These are phyloP conservation scores for Xestoiulus laeticollis DNA, from an alignment of 2,888 invertebrate species.

Conservation along the genomic window DNA sequence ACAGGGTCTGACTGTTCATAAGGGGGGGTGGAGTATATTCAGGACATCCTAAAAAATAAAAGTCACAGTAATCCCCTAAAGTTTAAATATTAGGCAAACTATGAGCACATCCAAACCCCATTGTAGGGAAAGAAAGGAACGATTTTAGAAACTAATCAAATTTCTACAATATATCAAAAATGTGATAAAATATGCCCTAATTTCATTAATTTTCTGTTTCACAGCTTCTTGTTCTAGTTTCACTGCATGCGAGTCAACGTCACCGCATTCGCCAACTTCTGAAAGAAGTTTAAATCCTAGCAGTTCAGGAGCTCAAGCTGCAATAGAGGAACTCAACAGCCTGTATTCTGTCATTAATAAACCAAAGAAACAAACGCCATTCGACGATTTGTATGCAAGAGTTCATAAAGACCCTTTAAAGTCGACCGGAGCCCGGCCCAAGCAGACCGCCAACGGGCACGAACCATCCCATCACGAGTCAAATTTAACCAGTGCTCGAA, in stretches of 20 bases:
- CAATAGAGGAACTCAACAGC: not conserved
- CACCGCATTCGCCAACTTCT: not conserved
- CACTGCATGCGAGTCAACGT: slow-evolving; percentile 39
- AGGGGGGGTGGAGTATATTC: no score
- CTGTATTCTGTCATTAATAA: slow-evolving; percentile 32
- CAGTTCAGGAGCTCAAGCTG: not conserved
- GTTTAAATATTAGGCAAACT: no score
- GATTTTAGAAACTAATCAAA: no score
- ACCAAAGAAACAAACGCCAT: not conserved
- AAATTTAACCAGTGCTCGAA: not conserved
- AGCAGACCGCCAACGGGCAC: not conserved
- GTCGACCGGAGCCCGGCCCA: not conserved
- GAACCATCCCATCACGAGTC: not conserved
- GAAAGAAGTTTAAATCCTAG: slow-evolving; percentile 3
- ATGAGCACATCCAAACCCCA: no score
- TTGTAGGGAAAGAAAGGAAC: no score
- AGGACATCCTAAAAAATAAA: no score
- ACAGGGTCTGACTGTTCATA: no score
- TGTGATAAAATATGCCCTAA: no score
- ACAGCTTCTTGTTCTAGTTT: slow-evolving; percentile 49
- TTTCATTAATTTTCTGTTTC: not conserved
- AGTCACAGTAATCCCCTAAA: no score
- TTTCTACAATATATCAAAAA: no score
- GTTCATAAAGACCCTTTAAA: slow-evolving; percentile 40
- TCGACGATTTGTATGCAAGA: slow-evolving; percentile 45